These are phyloP conservation scores for Caprella mutica DNA, from an alignment of 2,888 invertebrate genomes.

Conservation along the genomic window DNA sequence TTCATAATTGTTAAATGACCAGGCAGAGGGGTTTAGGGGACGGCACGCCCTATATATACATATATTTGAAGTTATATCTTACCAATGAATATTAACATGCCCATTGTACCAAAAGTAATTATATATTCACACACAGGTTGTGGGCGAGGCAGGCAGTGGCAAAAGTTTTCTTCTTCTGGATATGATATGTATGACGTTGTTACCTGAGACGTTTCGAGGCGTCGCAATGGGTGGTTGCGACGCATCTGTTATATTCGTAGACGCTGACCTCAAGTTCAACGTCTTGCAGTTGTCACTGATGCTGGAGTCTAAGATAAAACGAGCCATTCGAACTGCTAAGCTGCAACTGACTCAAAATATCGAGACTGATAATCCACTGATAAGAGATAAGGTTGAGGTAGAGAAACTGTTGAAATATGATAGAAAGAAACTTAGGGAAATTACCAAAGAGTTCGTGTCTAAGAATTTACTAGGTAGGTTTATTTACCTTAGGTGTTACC, in stretches of 20 bases:
- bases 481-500: conserved; percentile 18
- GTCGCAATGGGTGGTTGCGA: conserved; percentile 20
- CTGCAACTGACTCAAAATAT: no score
- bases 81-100: no score
- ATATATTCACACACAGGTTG: neutral
- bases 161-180: conserved; percentile 14
- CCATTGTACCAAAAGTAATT: no score
- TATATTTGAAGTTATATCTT: no score
- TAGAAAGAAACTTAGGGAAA: neutral
- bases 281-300: conserved; percentile 25
- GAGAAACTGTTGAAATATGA: neutral
- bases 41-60: no score
- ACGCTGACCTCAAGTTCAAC: conserved; percentile 25
- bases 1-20: no score
- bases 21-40: no score
- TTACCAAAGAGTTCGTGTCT: conserved; percentile 16
- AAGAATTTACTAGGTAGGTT: conserved; percentile 17
- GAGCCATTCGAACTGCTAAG: neutral
- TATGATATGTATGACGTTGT: conserved; percentile 14
- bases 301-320: neutral
- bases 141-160: conserved; percentile 18
- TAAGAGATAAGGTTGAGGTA: neutral
- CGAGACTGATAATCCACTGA: no score
- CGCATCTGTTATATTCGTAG: conserved; percentile 17
- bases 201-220: conserved; percentile 20